Conservation (phyloP, 2,113 vertebrate genomes). For the Pteronura brasiliensis region DNA sequence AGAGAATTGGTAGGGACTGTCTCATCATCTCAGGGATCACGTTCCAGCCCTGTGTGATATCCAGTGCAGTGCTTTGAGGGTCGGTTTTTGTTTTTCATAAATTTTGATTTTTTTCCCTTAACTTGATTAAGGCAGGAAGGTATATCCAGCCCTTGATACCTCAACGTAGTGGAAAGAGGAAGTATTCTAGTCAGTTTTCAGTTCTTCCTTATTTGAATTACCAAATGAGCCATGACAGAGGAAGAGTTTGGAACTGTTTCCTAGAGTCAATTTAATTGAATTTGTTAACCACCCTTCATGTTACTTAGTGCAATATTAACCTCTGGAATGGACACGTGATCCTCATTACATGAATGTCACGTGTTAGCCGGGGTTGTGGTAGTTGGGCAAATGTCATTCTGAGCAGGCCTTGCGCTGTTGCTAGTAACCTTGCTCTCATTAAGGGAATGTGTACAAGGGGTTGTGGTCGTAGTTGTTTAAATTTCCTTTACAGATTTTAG, state of each 20-base stretch:
- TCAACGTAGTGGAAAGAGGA: neutral
- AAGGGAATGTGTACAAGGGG: neutral
- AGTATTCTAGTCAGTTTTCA: neutral
- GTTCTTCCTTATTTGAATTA: neutral
- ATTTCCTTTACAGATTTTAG: neutral
- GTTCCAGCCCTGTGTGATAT: fast-evolving
- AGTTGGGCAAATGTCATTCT: neutral
- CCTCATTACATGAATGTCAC: fast-evolving
- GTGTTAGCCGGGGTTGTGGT: too few species aligned
- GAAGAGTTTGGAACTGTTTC: neutral
- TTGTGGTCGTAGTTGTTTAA: neutral
- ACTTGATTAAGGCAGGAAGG: neutral
- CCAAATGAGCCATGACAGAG: neutral
- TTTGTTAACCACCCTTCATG: neutral
- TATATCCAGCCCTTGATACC: neutral
- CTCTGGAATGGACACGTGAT: neutral
- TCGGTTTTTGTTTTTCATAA: too few species aligned
- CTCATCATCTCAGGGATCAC: neutral
- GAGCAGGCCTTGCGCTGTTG: too few species aligned
- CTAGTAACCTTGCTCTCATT: neutral
- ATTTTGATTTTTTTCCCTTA: neutral
- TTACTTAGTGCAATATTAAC: neutral
- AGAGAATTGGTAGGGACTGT: neutral
- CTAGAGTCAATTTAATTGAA: neutral
- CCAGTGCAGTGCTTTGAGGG: neutral